These are phyloP conservation scores for Drosophila leontia DNA, from an alignment of 1,140 invertebrate genomes.

Conservation along the genomic window DNA sequence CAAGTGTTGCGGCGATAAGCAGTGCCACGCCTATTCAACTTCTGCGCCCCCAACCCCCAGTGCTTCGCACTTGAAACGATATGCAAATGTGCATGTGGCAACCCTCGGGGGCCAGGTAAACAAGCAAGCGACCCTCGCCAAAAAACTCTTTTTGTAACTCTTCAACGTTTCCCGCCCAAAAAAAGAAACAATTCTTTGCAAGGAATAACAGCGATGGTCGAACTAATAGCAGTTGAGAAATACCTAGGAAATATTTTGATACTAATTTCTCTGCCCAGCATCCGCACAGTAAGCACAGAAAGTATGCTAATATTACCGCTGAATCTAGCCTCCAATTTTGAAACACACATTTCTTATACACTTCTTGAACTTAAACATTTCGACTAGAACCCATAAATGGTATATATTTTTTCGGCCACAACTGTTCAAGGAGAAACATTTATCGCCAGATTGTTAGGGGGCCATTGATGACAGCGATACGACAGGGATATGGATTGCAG, in stretches of 20 bases:
- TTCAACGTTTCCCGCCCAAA: conserved; percentile 17
- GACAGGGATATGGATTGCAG: conserved; percentile 63
- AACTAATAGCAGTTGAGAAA: neutral
- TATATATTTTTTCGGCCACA: conserved; percentile 3
- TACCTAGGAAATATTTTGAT: neutral
- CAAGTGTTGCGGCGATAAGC: conserved; percentile 79
- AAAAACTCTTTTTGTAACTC: conserved; percentile 38
- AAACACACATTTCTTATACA: neutral
- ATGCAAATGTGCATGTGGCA: conserved; percentile 78
- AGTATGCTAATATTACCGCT: no score
- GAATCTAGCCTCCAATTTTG: no score
- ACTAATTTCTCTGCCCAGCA: neutral
- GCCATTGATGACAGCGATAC: conserved; percentile 76
- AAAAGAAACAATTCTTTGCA: conserved; percentile 23
- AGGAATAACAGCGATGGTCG: conserved; percentile 6
- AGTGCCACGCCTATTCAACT: conserved; percentile 48
- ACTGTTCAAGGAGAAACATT: conserved; percentile 31
- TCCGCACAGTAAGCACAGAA: no score
- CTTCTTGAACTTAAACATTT: neutral
- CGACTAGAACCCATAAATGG: neutral
- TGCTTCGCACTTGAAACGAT: conserved; percentile 62
- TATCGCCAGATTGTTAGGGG: conserved; percentile 61
- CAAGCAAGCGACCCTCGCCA: conserved; percentile 47
- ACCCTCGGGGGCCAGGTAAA: conserved; percentile 42
- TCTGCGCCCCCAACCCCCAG: neutral